These are phyloP conservation scores for Hecatera dysodea DNA, from an alignment of 2,888 invertebrate genomes.

Conservation along the genomic window DNA sequence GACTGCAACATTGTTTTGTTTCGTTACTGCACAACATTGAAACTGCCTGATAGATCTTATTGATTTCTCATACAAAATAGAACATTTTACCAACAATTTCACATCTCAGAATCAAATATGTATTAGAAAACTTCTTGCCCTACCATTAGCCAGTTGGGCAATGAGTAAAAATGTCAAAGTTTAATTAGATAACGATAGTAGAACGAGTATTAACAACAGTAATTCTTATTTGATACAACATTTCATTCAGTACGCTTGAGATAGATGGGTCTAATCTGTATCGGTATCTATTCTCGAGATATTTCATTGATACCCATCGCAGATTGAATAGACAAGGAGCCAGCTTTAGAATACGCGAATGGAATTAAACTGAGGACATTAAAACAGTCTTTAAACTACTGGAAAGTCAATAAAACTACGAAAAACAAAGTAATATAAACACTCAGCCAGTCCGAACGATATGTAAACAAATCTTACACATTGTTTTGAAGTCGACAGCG, in stretches of 20 bases:
- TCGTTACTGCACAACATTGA: slow-evolving; percentile 1
- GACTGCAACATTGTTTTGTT: slow-evolving; percentile 7
- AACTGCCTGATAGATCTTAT: slow-evolving; percentile 2
- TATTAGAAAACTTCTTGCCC: neutral
- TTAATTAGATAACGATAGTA: slow-evolving; percentile 55
- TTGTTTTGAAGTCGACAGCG: slow-evolving; percentile 87
- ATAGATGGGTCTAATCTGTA: slow-evolving; percentile 54
- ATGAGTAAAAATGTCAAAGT: slow-evolving; percentile 67
- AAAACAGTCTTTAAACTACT: slow-evolving; percentile 10
- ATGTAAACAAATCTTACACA: slow-evolving; percentile 82
- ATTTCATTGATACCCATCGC: slow-evolving; percentile 60
- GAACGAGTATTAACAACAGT: slow-evolving; percentile 41
- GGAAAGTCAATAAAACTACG: slow-evolving; percentile 24
- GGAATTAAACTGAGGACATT: slow-evolving; percentile 30
- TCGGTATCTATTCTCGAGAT: slow-evolving; percentile 57
- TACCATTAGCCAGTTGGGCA: slow-evolving; percentile 30
- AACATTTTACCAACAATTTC: neutral
- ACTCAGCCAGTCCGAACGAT: slow-evolving; percentile 61
- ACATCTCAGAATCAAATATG: neutral
- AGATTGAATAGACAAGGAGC: slow-evolving; percentile 56
- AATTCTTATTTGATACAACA: slow-evolving; percentile 57
- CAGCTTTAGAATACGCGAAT: slow-evolving; percentile 26
- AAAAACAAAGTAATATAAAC: slow-evolving; percentile 63
- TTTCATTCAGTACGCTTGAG: slow-evolving; percentile 53
- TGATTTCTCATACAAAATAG: slow-evolving; percentile 3